Conservation (phyloP, 1,140 invertebrate genomes). For the Dinoponera quadriceps region DNA sequence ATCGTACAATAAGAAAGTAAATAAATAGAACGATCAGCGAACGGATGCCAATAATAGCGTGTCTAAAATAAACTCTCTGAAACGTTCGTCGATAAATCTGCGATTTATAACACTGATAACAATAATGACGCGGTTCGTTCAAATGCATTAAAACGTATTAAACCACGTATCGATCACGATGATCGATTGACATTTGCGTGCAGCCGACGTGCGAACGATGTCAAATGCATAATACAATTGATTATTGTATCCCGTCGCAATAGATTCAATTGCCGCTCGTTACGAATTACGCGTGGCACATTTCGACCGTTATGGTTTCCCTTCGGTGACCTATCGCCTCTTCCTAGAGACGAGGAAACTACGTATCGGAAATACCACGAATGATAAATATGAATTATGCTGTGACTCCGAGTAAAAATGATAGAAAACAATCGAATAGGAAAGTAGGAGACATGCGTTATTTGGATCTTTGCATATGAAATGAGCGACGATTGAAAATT, state of each 20-base stretch:
- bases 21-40: conserved; percentile 4
- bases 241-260: not conserved
- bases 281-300: not conserved
- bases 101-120: conserved; percentile 20
- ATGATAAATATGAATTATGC: no score
- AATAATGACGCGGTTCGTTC: conserved; percentile 36
- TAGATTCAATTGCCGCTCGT: conserved; percentile 31
- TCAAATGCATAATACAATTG: conserved; percentile 55
- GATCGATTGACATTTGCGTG: conserved; percentile 16
- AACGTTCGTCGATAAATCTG: conserved; percentile 14
- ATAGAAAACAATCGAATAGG: no score
- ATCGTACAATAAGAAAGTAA: no score
- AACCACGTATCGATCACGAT: not conserved
- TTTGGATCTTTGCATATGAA: no score
- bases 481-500: no score
- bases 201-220: conserved; percentile 23
- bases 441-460: no score
- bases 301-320: not conserved
- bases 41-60: conserved; percentile 23
- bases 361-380: no score
- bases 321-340: not conserved
- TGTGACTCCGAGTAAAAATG: no score
- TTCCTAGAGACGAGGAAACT: no score
- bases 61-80: conserved; percentile 39
- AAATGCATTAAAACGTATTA: conserved; percentile 21